phyloP scores from a whole-genome alignment of 2,888 invertebrate species.

The Diplazon laetatorius region DNA sequence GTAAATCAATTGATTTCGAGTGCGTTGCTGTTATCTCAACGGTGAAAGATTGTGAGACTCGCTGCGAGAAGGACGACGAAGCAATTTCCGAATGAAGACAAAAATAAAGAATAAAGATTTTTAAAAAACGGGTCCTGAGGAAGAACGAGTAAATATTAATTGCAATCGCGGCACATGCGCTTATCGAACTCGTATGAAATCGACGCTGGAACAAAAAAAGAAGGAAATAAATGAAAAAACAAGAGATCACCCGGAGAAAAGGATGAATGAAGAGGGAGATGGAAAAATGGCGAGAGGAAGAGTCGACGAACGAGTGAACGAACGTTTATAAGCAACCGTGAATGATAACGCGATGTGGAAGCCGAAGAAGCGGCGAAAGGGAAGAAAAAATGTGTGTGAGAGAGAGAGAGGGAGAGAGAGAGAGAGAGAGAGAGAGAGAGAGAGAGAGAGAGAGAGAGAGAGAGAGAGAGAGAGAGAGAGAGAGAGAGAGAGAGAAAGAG shows the following conservation, averaged over 20 bases:
- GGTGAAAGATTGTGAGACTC: slow-evolving; percentile 9
- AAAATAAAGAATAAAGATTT: no score
- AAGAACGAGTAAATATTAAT: slow-evolving; percentile 53
- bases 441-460: slow-evolving; percentile 2
- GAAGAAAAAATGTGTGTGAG: slow-evolving; percentile 18
- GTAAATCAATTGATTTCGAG: background rate
- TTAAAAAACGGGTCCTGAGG: background rate
- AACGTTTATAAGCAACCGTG: slow-evolving; percentile 53
- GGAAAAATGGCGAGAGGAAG: no score
- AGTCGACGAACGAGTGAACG: slow-evolving; percentile 38
- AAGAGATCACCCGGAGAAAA: no score
- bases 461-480: slow-evolving; percentile 24
- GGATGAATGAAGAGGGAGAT: no score
- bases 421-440: slow-evolving; percentile 25
- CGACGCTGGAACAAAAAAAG: slow-evolving; percentile 11
- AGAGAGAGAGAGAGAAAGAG: slow-evolving; percentile 18
- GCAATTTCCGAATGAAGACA: background rate
- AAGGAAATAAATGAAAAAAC: background rate
- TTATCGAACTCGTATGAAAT: slow-evolving; percentile 45
- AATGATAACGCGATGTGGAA: slow-evolving; percentile 38
- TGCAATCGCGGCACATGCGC: slow-evolving; percentile 47
- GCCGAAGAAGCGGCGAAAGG: slow-evolving; percentile 30
- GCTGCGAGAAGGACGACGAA: background rate
- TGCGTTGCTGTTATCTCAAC: background rate
- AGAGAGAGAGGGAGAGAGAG: slow-evolving; percentile 13